These are phyloP conservation scores for Gallinago jamesoni DNA, from an alignment of 2,113 vertebrate genomes.

Conservation along the genomic window DNA sequence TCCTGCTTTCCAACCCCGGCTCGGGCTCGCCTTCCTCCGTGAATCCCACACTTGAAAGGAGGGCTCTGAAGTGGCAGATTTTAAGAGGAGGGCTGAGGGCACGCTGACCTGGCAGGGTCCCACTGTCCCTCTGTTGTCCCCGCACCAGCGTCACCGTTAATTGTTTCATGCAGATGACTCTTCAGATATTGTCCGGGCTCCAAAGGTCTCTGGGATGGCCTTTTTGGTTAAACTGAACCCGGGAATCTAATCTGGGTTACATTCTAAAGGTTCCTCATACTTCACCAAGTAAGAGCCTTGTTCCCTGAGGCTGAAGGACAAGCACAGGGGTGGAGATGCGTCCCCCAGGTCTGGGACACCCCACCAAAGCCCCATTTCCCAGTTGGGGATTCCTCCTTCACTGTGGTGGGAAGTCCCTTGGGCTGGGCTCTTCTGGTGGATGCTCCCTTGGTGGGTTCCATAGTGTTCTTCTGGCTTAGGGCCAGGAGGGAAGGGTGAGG, in stretches of 20 bases:
- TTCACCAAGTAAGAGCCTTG: too few relatives aligned
- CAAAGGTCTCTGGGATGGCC: accelerated
- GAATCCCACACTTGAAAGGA: neutral
- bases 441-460: neutral
- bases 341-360: accelerated
- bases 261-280: accelerated
- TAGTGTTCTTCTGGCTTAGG: neutral
- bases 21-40: accelerated
- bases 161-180: neutral
- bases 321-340: neutral
- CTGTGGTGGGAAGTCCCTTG: neutral
- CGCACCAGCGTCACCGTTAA: neutral
- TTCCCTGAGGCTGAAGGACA: neutral
- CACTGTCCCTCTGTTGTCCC: neutral
- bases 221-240: neutral
- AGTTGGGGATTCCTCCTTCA: accelerated
- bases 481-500: neutral
- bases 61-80: neutral
- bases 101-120: neutral
- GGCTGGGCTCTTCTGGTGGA: neutral
- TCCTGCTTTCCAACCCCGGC: neutral
- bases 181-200: neutral
- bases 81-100: neutral
- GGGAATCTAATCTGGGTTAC: neutral
- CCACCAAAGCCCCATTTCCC: neutral